These are phyloP conservation scores for Cossypha dichroa DNA, from an alignment of 2,797 vertebrate genomes.

Conservation along the genomic window DNA sequence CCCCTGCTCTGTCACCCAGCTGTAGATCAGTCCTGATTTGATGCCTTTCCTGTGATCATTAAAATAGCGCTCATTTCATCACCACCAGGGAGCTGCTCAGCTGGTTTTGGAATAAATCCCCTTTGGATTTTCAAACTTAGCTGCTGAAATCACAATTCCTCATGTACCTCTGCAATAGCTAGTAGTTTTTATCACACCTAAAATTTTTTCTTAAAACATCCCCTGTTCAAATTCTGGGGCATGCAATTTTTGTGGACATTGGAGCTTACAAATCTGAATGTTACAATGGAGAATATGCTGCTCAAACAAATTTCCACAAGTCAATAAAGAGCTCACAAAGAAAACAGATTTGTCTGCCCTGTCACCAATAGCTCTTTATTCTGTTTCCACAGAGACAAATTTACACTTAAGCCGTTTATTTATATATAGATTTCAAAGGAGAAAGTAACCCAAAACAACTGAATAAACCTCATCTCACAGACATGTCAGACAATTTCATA, in stretches of 20 bases:
- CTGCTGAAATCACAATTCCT: not conserved
- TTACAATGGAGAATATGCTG: not conserved
- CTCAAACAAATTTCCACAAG: not conserved
- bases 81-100: not conserved
- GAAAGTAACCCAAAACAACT: not conserved
- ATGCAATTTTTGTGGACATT: not conserved
- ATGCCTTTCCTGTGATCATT: not conserved
- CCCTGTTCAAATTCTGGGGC: accelerated
- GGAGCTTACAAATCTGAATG: not conserved
- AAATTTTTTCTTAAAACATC: not conserved
- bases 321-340: not conserved
- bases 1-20: not conserved
- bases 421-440: not conserved
- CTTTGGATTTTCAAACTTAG: not conserved
- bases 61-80: not conserved
- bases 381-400: not conserved
- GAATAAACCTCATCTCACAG: accelerated
- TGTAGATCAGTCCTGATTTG: not conserved
- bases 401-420: not conserved
- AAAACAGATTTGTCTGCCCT: not conserved
- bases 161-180: not conserved
- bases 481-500: not conserved
- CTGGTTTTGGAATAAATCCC: not conserved
- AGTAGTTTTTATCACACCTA: not conserved
- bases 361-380: not conserved